Evolutionary conservation across 1,140 invertebrate species (phyloP).

Genomic region (Platyscapa corneri): DNA sequence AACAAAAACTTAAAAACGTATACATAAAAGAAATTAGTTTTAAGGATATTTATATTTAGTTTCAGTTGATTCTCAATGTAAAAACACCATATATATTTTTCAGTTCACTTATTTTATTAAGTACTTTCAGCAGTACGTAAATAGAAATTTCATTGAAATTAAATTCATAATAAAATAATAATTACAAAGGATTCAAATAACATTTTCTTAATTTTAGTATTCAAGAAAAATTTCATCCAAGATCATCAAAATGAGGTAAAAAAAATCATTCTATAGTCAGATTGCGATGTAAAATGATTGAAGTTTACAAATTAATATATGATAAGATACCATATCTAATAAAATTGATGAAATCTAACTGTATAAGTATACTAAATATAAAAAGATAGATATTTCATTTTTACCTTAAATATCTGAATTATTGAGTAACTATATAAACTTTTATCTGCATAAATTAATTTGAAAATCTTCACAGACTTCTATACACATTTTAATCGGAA

Average conservation of each 20-base stretch:
- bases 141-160: not conserved
- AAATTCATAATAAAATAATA: not conserved
- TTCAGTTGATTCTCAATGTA: not conserved
- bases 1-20: not conserved
- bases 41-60: not conserved
- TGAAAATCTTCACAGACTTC: too few species aligned
- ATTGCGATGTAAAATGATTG: not conserved
- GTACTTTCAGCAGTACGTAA: not conserved
- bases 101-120: not conserved
- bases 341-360: not conserved
- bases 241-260: not conserved
- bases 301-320: not conserved
- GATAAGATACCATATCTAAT: not conserved
- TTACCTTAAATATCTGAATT: not conserved
- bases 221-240: not conserved
- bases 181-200: not conserved
- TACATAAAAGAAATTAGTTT: too few species aligned
- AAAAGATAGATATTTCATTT: not conserved
- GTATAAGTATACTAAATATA: not conserved
- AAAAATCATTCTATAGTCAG: not conserved
- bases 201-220: not conserved
- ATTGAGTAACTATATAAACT: too few species aligned
- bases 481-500: too few species aligned
- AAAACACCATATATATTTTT: not conserved
- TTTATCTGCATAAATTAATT: too few species aligned